Percentiles rank a stretch among this genome's conserved stretches.
These are phyloP conservation scores for Ophion slaviceki DNA, from an alignment of 2,888 invertebrate genomes.

Conservation along the genomic window DNA sequence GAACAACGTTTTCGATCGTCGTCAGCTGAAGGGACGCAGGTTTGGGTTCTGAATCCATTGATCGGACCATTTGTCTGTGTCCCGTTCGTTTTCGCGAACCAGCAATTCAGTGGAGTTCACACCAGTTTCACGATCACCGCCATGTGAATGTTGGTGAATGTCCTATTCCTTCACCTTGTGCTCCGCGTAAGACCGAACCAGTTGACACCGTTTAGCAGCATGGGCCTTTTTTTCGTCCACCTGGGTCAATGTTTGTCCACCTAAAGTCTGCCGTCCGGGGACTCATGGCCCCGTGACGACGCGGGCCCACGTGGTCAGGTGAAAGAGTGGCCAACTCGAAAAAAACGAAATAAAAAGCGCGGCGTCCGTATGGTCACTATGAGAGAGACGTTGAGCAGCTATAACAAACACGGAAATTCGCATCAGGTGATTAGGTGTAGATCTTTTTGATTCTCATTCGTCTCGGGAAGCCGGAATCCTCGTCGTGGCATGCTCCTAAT, in stretches of 20 bases:
- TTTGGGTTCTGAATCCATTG: conserved; percentile 13
- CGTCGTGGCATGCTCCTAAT: conserved; percentile 14
- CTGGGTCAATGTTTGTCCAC: neutral
- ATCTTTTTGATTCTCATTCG: conserved; percentile 20
- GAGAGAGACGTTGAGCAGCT: conserved; percentile 7
- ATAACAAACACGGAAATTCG: conserved; percentile 56
- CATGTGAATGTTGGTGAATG: conserved; percentile 43
- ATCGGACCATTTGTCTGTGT: conserved; percentile 13
- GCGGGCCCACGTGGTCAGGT: conserved; percentile 20
- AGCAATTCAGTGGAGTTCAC: neutral
- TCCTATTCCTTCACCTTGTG: conserved; percentile 7
- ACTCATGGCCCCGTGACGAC: conserved; percentile 3
- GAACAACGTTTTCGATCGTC: no score
- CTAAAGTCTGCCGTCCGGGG: no score
- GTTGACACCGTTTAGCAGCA: conserved; percentile 32
- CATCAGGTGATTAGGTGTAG: conserved; percentile 61
- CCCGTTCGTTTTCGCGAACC: no score
- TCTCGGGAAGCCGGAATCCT: conserved; percentile 27
- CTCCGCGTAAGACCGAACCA: conserved; percentile 1
- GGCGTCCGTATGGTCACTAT: conserved; percentile 1
- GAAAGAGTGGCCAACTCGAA: neutral
- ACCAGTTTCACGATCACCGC: conserved; percentile 36
- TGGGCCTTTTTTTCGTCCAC: conserved; percentile 21
- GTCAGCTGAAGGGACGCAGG: neutral
- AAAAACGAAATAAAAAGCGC: conserved; percentile 11